Evolutionary conservation across 2,113 vertebrate genomes (phyloP).

Genomic region (Python bivittatus): DNA sequence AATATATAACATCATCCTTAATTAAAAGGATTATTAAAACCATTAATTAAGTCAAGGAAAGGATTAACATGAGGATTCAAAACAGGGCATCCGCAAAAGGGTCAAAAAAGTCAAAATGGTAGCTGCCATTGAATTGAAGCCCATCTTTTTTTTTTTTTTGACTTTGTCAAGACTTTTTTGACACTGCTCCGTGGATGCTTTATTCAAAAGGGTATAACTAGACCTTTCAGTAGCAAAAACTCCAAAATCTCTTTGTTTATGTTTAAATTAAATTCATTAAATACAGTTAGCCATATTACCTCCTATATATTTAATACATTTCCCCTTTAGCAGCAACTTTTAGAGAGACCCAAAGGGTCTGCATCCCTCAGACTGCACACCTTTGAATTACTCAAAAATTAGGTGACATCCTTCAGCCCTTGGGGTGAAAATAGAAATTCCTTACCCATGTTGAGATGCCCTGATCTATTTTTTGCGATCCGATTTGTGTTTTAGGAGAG

Average conservation of each 20-base stretch:
- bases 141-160: neutral
- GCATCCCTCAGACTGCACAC: neutral
- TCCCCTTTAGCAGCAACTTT: neutral
- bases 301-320: neutral
- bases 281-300: neutral
- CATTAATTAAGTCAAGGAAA: neutral
- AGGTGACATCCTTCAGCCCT: neutral
- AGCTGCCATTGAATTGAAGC: neutral
- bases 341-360: neutral
- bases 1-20: neutral
- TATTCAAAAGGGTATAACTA: neutral
- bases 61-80: neutral
- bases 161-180: neutral
- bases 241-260: neutral
- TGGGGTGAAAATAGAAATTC: neutral
- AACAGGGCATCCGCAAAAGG: neutral
- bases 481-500: conserved; percentile 73
- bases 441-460: neutral
- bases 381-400: neutral
- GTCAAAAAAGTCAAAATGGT: neutral
- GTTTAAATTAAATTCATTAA: neutral
- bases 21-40: neutral
- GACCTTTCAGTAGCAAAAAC: neutral
- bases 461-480: conserved; percentile 21
- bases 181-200: neutral